Conservation (phyloP, 2,113 vertebrate genomes). For the human (Homo sapiens) region GRCh38 chr4:186670501-186671000, state of each 20-base stretch:
- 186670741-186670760: not conserved
- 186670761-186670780: not conserved
- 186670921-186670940: not conserved
- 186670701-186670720: not conserved
- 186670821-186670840: accelerated
- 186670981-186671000: not conserved
- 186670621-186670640: not conserved
- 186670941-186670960: not conserved
- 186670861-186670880: not conserved
- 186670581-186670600: not conserved
- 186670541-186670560: not conserved
- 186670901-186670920: not conserved
- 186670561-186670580: not conserved
- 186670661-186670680: not conserved
- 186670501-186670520: not conserved
- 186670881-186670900: not conserved
- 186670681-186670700: not conserved
- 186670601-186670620: not conserved
- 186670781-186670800: not conserved
- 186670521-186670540: not conserved
- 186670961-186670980: not conserved
- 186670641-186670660: not conserved
- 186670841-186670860: not conserved
- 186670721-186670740: not conserved
- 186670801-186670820: not conserved